Conservation (phyloP, 1,140 invertebrate species). For the Octopus sinensis region DNA sequence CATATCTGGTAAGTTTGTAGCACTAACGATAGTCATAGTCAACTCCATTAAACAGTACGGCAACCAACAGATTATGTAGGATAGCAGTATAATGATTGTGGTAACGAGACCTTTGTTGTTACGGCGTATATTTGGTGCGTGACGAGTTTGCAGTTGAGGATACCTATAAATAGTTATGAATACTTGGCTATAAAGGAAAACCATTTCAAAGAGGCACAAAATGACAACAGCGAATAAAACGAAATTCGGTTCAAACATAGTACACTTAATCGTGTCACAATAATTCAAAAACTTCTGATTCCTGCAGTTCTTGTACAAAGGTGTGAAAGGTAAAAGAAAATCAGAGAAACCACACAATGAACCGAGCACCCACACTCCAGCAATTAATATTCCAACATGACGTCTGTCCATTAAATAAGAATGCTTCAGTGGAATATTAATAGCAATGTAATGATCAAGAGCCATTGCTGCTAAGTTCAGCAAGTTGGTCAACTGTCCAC, state of each 20-base stretch:
- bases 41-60: slow-evolving; percentile 61
- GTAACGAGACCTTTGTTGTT: slow-evolving; percentile 69
- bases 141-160: slow-evolving; percentile 1
- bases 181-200: slow-evolving; percentile 39
- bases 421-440: slow-evolving; percentile 82
- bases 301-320: slow-evolving; percentile 14
- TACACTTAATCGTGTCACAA: slow-evolving; percentile 57
- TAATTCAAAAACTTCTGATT: slow-evolving; percentile 48
- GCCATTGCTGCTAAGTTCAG: slow-evolving; percentile 68
- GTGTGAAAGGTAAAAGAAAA: slow-evolving; percentile 26
- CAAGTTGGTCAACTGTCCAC: slow-evolving; percentile 60
- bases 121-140: slow-evolving; percentile 26
- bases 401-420: slow-evolving; percentile 64
- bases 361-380: slow-evolving; percentile 63
- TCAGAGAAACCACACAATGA: slow-evolving; percentile 61
- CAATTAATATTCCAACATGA: slow-evolving; percentile 69
- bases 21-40: slow-evolving; percentile 32
- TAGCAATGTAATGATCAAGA: slow-evolving; percentile 77
- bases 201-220: slow-evolving; percentile 54
- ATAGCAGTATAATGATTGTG: slow-evolving; percentile 69
- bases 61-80: slow-evolving; percentile 67
- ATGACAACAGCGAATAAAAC: slow-evolving; percentile 54
- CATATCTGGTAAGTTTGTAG: slow-evolving; percentile 19
- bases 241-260: slow-evolving; percentile 43
- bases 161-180: slow-evolving; percentile 16